Percentiles rank a stretch among this genome's conserved stretches.
These are phyloP conservation scores for Hassar affinis DNA, from an alignment of 2,113 vertebrate genomes.

Conservation along the genomic window DNA sequence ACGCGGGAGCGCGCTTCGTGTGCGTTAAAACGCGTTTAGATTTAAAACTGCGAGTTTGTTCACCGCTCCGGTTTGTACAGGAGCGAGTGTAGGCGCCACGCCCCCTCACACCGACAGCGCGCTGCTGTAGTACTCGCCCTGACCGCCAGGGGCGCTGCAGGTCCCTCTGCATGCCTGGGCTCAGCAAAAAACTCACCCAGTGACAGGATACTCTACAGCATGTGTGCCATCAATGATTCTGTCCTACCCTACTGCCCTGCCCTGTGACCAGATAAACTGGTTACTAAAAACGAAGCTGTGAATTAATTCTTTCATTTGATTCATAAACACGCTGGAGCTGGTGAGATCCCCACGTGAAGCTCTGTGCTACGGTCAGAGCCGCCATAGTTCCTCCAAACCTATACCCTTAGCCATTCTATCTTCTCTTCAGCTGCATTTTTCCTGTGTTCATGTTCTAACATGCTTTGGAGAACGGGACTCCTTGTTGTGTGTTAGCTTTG, in stretches of 20 bases:
- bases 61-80: neutral
- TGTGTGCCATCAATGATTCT: neutral
- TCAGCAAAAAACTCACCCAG: neutral
- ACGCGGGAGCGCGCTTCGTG: neutral
- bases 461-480: neutral
- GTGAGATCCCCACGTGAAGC: no score
- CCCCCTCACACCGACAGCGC: neutral
- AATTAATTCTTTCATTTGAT: neutral
- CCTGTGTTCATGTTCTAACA: neutral
- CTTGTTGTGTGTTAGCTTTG: neutral
- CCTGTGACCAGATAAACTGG: no score
- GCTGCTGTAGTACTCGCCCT: neutral
- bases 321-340: neutral
- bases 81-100: conserved; percentile 11
- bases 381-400: neutral
- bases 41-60: neutral
- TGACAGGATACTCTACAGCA: no score
- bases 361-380: neutral
- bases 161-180: neutral
- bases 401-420: neutral
- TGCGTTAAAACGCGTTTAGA: neutral
- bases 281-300: neutral
- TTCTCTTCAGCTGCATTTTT: neutral
- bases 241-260: no score
- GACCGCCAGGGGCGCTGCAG: neutral